Evolutionary conservation across 35 echinoderm and acorn worm genomes (phyloP), one percentile per base, ranked within the genome.

Genomic region (Hemicentrotus pulcherrimus): DNA sequence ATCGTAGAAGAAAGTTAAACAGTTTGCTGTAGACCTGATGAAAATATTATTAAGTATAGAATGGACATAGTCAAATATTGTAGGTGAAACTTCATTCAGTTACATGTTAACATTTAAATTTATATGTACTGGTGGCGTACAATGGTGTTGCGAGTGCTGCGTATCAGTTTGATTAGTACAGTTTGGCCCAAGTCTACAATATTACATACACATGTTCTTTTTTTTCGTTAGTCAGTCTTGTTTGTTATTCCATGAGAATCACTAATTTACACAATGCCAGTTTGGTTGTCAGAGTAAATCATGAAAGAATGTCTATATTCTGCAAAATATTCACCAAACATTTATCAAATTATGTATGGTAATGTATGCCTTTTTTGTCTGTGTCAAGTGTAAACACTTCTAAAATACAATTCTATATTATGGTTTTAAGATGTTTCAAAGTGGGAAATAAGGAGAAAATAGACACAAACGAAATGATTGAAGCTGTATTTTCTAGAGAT

Each of bases 371-470:
- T 41, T 78, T 78, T 78, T 78, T 78, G 22, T 78, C 65, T 22
- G 65, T 78, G 65, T n/a, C n/a, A n/a, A 65, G 60, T 65, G 60
- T 70, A 24, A 78, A 78, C 65, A 78, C 65, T 78, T n/a, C n/a
- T 78, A 78, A 78, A 28, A 78, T 22, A 78, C 28, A 78, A 6
- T 78, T 78, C 65, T 78, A 5, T 78, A 78, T 28, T n/a, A 28
- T 78, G 18, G 28, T 78, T 78, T 78, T 78, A n/a, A 78, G 65
- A 78, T 78, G 65, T 78, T 78, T 78, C 65, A 78, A 78, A 78
- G 65, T 78, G 65, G 65, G 65, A n/a, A 78, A 78, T 78, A 78
- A 78, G n/a, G 65, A 78, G 65, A 78, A 55, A 78, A 78, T 78
- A 78, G 22, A 78, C 65, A 78, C 19, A 78, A 78, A 28, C 19